phyloP scores from a whole-genome alignment of 92 coral and sea anemone species.

The Palythoa grandiflora region DNA sequence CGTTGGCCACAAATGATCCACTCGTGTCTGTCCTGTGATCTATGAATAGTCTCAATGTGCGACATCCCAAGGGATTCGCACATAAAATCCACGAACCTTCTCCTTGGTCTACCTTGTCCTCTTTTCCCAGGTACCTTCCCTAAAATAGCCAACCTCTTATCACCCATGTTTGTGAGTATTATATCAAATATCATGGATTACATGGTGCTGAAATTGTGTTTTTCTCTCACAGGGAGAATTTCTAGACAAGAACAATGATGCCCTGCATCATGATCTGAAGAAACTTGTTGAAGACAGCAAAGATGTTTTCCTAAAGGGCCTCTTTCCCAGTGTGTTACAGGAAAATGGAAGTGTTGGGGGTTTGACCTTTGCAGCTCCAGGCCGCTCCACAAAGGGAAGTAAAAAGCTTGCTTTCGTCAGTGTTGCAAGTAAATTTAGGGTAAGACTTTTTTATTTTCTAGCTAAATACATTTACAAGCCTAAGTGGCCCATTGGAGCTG shows the following conservation, averaged over 20 bases:
- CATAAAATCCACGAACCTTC: too few relatives aligned
- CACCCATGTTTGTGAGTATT: background rate
- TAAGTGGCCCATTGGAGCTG: too few relatives aligned
- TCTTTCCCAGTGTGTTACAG: conserved; percentile 76
- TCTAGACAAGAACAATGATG: conserved; percentile 95
- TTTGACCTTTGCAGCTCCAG: conserved; percentile 64
- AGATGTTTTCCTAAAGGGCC: conserved; percentile 88
- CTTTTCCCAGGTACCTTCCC: background rate
- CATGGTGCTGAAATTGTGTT: background rate
- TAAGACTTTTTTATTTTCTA: conserved; percentile 31
- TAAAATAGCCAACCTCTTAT: too few relatives aligned
- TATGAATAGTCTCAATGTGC: too few relatives aligned
- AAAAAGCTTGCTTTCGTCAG: conserved; percentile 95
- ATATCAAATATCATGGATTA: background rate
- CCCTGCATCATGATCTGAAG: conserved; percentile 91
- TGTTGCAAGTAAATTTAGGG: conserved; percentile 95
- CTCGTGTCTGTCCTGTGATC: too few relatives aligned
- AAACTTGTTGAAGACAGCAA: conserved; percentile 93
- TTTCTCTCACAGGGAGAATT: conserved; percentile 75
- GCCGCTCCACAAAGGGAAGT: conserved; percentile 60
- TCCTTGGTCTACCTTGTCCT: background rate
- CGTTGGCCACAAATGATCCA: too few relatives aligned
- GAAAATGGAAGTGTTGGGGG: conserved; percentile 65
- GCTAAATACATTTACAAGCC: too few relatives aligned
- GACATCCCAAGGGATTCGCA: too few relatives aligned